A percentile compares a stretch with the other conserved stretches of the same genome.
Conservation (phyloP, 2,888 invertebrate species). For the Erebia aethiops region DNA sequence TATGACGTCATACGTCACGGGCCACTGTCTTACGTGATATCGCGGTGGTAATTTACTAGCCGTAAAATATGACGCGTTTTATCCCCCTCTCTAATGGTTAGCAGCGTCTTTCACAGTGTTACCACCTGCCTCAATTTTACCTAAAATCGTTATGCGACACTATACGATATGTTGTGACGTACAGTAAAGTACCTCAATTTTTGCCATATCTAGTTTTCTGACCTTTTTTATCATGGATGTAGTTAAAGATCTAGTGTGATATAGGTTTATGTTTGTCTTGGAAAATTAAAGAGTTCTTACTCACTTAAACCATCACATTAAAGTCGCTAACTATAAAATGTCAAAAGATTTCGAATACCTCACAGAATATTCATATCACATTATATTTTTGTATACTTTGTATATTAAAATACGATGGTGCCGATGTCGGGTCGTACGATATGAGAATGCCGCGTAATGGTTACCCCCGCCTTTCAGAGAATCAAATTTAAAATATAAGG, state of each 20-base stretch:
- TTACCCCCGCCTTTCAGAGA: constrained; percentile 23
- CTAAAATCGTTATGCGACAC: neutral
- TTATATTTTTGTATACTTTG: neutral
- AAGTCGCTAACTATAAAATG: no score
- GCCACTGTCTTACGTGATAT: constrained; percentile 45
- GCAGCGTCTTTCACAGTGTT: constrained; percentile 13
- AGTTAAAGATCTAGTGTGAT: no score
- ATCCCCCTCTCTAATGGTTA: constrained; percentile 29
- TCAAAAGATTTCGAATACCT: no score
- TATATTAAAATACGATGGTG: neutral
- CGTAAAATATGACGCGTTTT: constrained; percentile 40
- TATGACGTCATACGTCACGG: constrained; percentile 71
- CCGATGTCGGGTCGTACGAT: neutral
- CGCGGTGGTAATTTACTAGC: constrained; percentile 35
- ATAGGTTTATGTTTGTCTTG: no score
- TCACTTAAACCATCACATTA: no score
- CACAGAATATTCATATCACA: no score
- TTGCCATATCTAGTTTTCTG: no score
- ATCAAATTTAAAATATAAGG: constrained; percentile 31
- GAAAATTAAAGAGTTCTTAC: no score
- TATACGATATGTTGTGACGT: neutral
- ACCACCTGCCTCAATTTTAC: neutral
- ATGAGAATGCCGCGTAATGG: constrained; percentile 15
- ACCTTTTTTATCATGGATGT: no score
- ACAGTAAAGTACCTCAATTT: no score